Evolutionary conservation across 2,888 invertebrate species (phyloP).

Genomic region (Eupithecia subumbrata): DNA sequence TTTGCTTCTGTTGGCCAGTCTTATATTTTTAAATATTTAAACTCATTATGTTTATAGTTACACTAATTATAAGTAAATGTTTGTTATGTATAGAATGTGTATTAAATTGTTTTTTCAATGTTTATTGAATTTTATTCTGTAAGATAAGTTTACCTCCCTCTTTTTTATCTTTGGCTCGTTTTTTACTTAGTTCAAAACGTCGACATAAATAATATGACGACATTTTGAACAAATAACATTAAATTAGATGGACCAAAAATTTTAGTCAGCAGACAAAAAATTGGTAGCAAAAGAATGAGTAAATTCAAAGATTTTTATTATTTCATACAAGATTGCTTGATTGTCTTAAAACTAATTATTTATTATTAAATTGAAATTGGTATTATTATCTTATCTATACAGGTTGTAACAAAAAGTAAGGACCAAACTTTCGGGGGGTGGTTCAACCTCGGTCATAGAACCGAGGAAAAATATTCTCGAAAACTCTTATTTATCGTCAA

Average conservation of each 20-base stretch:
- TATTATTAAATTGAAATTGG: not conserved
- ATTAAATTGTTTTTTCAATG: slow-evolving; percentile 8
- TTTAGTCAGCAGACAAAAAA: too few relatives aligned
- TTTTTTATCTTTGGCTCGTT: not conserved
- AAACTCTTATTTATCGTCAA: too few relatives aligned
- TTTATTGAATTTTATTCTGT: not conserved
- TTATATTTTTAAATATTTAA: slow-evolving; percentile 1
- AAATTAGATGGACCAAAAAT: too few relatives aligned
- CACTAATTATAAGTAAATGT: slow-evolving; percentile 6
- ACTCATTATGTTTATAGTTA: not conserved
- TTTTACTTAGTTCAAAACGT: not conserved
- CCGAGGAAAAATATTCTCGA: too few relatives aligned
- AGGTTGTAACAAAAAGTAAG: too few relatives aligned
- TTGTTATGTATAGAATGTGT: not conserved
- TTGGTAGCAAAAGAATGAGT: not conserved
- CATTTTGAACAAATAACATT: not conserved
- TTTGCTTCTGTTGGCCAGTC: not conserved
- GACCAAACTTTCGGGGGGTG: too few relatives aligned
- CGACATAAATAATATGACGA: not conserved
- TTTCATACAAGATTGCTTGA: slow-evolving; percentile 20
- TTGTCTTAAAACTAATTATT: slow-evolving; percentile 6
- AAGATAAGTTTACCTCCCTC: not conserved
- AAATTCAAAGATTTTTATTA: slow-evolving; percentile 8
- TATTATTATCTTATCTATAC: not conserved
- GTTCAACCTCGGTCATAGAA: too few relatives aligned